Evolutionary conservation across 2,113 vertebrate species (phyloP).

Genomic region (Hiodon alosoides): DNA sequence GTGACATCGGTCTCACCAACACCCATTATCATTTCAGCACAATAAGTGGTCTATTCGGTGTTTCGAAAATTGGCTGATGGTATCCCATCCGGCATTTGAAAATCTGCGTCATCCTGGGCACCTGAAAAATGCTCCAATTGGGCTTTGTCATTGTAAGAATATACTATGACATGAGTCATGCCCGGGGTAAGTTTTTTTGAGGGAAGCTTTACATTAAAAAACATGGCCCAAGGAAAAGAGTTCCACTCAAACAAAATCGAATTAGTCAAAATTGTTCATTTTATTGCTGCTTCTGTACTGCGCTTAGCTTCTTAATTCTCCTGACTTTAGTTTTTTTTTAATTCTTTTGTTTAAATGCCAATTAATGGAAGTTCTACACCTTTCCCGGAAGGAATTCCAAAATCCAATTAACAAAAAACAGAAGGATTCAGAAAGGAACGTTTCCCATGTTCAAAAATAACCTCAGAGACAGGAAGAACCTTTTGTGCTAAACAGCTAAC

Average conservation of each 20-base stretch:
- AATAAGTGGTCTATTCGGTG: too few species aligned
- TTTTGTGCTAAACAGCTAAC: too few species aligned
- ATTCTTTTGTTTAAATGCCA: not conserved
- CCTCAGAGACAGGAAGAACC: too few species aligned
- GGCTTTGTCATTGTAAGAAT: too few species aligned
- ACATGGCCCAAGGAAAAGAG: not conserved
- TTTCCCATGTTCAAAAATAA: too few species aligned
- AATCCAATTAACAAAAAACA: too few species aligned
- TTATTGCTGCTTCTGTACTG: not conserved
- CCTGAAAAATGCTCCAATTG: not conserved
- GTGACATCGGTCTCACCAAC: too few species aligned
- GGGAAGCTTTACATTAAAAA: not conserved
- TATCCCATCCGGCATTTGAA: too few species aligned
- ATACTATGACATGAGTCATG: not conserved
- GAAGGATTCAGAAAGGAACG: too few species aligned
- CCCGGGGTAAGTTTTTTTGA: not conserved
- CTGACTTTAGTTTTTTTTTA: not conserved
- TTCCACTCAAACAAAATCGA: not conserved
- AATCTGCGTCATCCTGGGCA: not conserved
- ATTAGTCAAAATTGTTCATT: not conserved
- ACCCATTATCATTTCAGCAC: too few species aligned
- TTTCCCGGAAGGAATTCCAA: not conserved
- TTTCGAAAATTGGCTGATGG: too few species aligned
- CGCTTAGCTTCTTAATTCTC: not conserved
- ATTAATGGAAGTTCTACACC: not conserved